Base-by-base conservation (phyloP, 2,888 invertebrate genomes). In the Polia nebulosa region DNA sequence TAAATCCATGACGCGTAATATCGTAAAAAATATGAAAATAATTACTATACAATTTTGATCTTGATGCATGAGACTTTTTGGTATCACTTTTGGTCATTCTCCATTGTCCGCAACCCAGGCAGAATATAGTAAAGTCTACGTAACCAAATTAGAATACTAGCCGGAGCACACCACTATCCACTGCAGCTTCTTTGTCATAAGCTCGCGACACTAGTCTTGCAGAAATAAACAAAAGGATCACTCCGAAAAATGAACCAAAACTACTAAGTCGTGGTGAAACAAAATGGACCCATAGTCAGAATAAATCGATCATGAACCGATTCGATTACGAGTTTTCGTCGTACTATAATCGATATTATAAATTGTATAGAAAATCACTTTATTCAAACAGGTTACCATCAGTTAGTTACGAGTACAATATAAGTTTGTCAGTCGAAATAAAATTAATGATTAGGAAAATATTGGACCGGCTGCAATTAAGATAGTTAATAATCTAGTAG, bases 131-230 rank as follows among this genome's bases (percentile, higher is more conserved):
- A 25, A 36, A 49, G 17, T 9, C 47, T 79, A 63, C 71, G 34
- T 72, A 70, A 78, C 75, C 59, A 25, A 32, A 41, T 69, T 64
- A 69, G 58, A 71, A 64, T 63, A 67, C 52, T 47, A 62, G 51
- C 49, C 34, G 1, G 7, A 17, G 44, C 27, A 63, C 39, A 68
- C 25, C n/a, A 41, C 47, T 27, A 75, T 81, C 72, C 76, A 63
- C 71, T 51, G 56, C 45, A 72, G 60, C 51, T 72, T 83, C 73
- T 80, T 76, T 82, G 77, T 80, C 80, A 80, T 80, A 85, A 78
- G 80, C 80, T 76, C 68, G 20, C 51, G 25, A 56, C 34, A 51
- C 27, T 61, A 17, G 11, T 2, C 9, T 13, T 9, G 1, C 17
- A 58, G 17, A 58, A 44, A 34, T 34, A 0, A 0, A 29, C 76